Base-by-base conservation (phyloP, 1,140 invertebrate species). In the Formica exsecta region DNA sequence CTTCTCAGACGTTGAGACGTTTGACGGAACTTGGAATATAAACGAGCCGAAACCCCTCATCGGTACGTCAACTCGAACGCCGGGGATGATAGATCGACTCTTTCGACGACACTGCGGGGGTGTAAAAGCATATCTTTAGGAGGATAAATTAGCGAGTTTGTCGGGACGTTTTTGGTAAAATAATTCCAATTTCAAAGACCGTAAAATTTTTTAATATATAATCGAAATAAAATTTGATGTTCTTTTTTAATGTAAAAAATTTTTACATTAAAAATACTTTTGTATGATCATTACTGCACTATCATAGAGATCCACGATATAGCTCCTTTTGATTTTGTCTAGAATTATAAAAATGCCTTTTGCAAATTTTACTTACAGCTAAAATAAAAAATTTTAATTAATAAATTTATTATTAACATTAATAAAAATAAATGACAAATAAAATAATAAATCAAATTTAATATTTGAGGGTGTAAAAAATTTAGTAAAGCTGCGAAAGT, bases 131-230 rank as follows among this genome's bases (percentile, higher is more conserved):
- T 71, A 71, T 62, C 59, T 71, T 48, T 51, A 44, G 62, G 65
- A 89, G 61, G 77, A 86, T 75, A 89, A 79, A 44, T 81, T 68
- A 70, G 70, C 62, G 76, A 71, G 76, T 88, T 70, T 94, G 94
- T 0, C 94, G 98, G 98, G 97, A 98, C 16, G 97, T 98, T 94
- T 98, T 98, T 92, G 98, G 97, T 1, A 97, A 98, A 88, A 97
- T 98, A 38, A 5, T 25, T 51, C 22, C 25, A 81, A 81, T 59
- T 83, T 36, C 1, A 61, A 61, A 62, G 8, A 71, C 7, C 19
- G 8, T 54, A 83, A 62, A 22, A 83, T 54, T 77, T 41, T 51
- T 61, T 3, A n/a, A n/a, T 13, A 22, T 64, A 13, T 36, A 22
- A 77, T 77, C 38, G 19, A 44, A 44, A 44, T 25, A 32, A 13